Base-by-base conservation (phyloP, 2,113 vertebrate species). In the Strigops habroptila region DNA sequence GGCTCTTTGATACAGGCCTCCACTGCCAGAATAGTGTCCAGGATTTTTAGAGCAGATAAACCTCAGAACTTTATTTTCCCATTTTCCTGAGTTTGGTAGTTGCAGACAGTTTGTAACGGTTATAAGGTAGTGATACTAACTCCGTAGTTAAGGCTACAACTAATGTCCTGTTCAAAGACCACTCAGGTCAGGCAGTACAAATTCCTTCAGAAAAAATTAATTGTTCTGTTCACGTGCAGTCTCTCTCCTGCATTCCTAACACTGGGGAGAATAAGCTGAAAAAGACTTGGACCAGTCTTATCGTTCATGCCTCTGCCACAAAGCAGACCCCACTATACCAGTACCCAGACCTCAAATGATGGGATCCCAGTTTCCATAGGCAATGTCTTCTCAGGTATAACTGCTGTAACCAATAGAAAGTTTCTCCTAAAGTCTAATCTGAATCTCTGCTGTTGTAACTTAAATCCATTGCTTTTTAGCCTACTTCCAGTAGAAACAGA, bases 371-470 rank as follows among this genome's bases (percentile, higher is more conserved):
- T 71, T 94, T 91, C 49, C 48, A 52, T 13, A 69, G 81, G 69
- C 57, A 75, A 41, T 49, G 44, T 79, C 75, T 91, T 85, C 89
- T 96, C 94, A 95, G 81, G 83, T 96, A 69, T 57, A 82, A 85
- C 86, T 97, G 83, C 93, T 97, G 81, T 91, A 89, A 87, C 57
- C 21, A 67, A 48, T 3, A 86, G 44, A 71, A 78, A 68, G 57
- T 28, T 89, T 87, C 49, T 92, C 43, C 74, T 65, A 6, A 91
- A 82, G 24, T 75, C 24, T 84, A 75, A 49, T 71, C 74, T 82
- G 77, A 75, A 37, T 79, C 14, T 82, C 52, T 2, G 0, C 52
- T 75, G 12, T 55, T 46, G 68, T 83, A 84, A 92, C 92, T 87
- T 90, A 83, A 88, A 59, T 80, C 39, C 71, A 24, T 65, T 82